Base-by-base conservation (phyloP, 2,113 vertebrate genomes). In the Siniperca knerii region DNA sequence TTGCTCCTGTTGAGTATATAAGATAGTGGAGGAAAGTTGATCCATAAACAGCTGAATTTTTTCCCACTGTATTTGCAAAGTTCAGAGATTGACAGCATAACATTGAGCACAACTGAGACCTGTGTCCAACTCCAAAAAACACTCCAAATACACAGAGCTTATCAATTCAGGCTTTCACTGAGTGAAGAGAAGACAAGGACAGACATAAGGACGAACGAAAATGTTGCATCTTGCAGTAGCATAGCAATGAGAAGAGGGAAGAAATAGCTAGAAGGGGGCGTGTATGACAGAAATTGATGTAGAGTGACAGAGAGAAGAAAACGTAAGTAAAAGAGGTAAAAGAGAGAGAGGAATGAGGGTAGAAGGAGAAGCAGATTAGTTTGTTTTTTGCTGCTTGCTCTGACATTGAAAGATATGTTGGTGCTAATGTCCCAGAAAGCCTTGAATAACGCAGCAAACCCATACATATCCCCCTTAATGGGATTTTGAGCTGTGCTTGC, bases 341-440 rank as follows among this genome's bases (percentile, higher is more conserved):
- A 48, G 52, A 25, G 55, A 86, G 66, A 37, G 79, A 60, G 64
- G 66, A 62, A 67, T 54, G 58, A 78, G 69, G 55, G 58, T 33
- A 18, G 57, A 29, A 76, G 68, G 58, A 86, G 82, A 82, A 80
- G 86, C 86, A 90, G 90, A 92, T 93, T 91, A 90, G 90, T 90
- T 93, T 92, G 86, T 88, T 92, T 94, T 89, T 83, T 86, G 77
- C 69, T 1, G 64, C 86, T 90, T 70, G 79, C 84, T 48, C 87
- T 89, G 91, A 93, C 92, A 92, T 86, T 87, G 90, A 92, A 88
- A 87, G 89, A 92, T 92, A 89, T 89, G 91, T 90, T 48, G 2
- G 62, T 81, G 69, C 86, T 92, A 87, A 94, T 90, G 89, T 92
- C 89, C 86, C 82, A 88, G 82, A 91, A 90, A 92, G 87, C 89